Evolutionary conservation across 2,888 invertebrate species (phyloP).

Genomic region (Hirtodrosophila duncani): DNA sequence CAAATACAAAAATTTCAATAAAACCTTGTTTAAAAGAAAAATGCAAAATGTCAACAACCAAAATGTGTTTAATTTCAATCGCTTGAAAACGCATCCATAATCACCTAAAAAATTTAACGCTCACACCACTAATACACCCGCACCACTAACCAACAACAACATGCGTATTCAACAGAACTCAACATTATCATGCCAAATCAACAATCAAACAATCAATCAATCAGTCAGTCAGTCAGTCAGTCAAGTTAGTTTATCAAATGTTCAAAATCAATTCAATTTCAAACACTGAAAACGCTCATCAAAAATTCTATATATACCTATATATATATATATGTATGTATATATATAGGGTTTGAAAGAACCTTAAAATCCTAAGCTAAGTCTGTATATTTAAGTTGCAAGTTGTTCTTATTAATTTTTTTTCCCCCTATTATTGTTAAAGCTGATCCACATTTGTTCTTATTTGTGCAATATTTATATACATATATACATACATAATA

Average conservation of each 20-base stretch:
- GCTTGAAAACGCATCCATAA: constrained; percentile 18
- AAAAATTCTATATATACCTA: constrained; percentile 11
- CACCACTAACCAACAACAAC: constrained; percentile 31
- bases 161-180: constrained; percentile 39
- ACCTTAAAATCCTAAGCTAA: constrained; percentile 58
- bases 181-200: constrained; percentile 66
- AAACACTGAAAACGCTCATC: constrained; percentile 73
- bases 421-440: constrained; percentile 65
- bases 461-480: constrained; percentile 71
- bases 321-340: constrained; percentile 2
- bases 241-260: constrained; percentile 33
- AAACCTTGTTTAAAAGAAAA: constrained; percentile 38
- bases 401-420: constrained; percentile 55
- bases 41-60: constrained; percentile 12
- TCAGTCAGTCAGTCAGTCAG: constrained; percentile 35
- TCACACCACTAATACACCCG: constrained; percentile 36
- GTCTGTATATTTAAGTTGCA: constrained; percentile 52
- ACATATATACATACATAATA: constrained; percentile 43
- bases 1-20: constrained; percentile 44
- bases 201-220: constrained; percentile 39
- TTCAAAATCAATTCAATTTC: constrained; percentile 29
- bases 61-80: constrained; percentile 31
- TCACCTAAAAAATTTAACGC: constrained; percentile 21
- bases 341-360: constrained; percentile 20
- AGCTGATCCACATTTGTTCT: constrained; percentile 59